Conservation (phyloP, 2,797 vertebrate species). For the Heterohyrax brucei region DNA sequence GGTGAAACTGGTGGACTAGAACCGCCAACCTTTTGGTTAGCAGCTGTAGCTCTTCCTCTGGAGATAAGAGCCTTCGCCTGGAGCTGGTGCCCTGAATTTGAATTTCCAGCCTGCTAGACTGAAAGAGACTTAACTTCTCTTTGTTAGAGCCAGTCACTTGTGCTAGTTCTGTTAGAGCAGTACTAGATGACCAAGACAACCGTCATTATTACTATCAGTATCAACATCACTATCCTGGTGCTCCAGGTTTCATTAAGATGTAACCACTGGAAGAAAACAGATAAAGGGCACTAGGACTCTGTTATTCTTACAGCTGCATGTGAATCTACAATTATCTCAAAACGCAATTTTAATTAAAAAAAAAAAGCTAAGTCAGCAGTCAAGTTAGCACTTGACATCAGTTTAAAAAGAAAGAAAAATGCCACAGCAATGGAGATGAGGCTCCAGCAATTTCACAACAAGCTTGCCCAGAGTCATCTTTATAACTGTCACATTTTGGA, state of each 20-base stretch:
- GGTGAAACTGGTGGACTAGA: too few species aligned
- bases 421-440: background rate
- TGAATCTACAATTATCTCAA: background rate
- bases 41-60: too few species aligned
- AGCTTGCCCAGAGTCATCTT: background rate
- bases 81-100: too few species aligned
- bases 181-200: too few species aligned
- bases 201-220: too few species aligned
- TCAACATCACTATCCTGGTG: too few species aligned
- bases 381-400: background rate
- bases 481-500: background rate
- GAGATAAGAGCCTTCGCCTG: too few species aligned
- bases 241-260: background rate
- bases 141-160: too few species aligned
- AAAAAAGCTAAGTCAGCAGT: background rate
- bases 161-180: too few species aligned
- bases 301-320: background rate
- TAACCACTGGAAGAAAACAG: background rate
- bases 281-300: background rate
- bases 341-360: background rate
- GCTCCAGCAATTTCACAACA: background rate
- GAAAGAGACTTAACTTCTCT: too few species aligned
- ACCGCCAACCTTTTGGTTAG: too few species aligned
- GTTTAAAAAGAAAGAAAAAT: background rate
- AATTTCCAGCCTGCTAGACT: too few species aligned